These are phyloP conservation scores for Scophthalmus maximus DNA, from an alignment of 2,113 vertebrate genomes.

Conservation along the genomic window DNA sequence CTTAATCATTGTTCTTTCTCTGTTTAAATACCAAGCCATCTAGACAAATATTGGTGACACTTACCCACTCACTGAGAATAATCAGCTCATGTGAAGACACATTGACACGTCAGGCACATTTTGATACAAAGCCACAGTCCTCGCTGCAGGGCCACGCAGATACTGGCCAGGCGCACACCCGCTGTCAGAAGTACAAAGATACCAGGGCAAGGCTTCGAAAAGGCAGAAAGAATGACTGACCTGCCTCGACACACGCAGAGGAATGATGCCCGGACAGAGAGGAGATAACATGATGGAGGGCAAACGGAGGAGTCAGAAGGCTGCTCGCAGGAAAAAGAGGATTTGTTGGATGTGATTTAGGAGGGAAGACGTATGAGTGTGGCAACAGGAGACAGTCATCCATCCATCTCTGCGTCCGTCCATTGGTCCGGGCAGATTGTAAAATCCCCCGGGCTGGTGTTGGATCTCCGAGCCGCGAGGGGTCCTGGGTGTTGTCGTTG, in stretches of 20 bases:
- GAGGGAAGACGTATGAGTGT: slow-evolving; percentile 15
- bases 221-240: slow-evolving; percentile 33
- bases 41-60: not conserved
- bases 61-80: not conserved
- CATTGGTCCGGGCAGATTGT: not conserved
- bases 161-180: not conserved
- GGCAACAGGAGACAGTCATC: not conserved
- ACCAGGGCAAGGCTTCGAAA: slow-evolving; percentile 17
- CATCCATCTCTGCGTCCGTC: not conserved
- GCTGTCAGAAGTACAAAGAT: slow-evolving; percentile 13
- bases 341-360: slow-evolving; percentile 26
- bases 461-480: not conserved
- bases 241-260: slow-evolving; percentile 5
- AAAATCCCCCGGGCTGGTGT: slow-evolving; percentile 14
- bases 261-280: slow-evolving; percentile 16
- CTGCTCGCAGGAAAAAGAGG: not conserved
- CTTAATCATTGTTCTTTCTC: slow-evolving; percentile 13
- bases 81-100: not conserved
- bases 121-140: not conserved
- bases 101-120: slow-evolving; percentile 1
- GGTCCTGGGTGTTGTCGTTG: not conserved
- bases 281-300: slow-evolving; percentile 13
- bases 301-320: slow-evolving; percentile 1
- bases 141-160: slow-evolving; percentile 7
- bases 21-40: not conserved